Conservation (phyloP, 2,888 invertebrate genomes). For the Cerastis rubricosa region DNA sequence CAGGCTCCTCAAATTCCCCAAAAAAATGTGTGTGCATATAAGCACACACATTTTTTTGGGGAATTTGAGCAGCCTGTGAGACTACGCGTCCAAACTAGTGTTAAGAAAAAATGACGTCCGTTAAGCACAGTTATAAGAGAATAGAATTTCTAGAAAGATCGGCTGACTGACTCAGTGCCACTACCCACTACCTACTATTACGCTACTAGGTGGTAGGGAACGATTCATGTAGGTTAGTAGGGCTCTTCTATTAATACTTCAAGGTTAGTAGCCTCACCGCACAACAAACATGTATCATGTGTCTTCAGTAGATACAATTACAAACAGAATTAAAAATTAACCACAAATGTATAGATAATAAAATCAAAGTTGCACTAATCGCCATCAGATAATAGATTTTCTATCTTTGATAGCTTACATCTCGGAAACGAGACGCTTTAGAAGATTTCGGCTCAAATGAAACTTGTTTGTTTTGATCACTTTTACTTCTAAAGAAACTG, state of each 20-base stretch:
- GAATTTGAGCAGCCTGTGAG: too few species aligned
- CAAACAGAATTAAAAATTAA: background rate
- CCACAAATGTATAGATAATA: background rate
- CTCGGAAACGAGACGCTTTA: background rate
- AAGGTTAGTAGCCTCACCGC: slow-evolving; percentile 24
- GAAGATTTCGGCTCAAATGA: background rate
- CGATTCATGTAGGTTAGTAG: slow-evolving; percentile 36
- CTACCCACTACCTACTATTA: background rate
- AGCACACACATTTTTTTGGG: too few species aligned
- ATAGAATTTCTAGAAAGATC: background rate
- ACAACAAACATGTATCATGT: slow-evolving; percentile 6
- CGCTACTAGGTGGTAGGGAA: background rate
- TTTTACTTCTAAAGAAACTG: too few species aligned
- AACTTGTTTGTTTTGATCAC: background rate
- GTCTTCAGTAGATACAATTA: slow-evolving; percentile 7
- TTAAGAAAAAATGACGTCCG: too few species aligned
- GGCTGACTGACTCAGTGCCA: background rate
- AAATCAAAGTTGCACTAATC: background rate
- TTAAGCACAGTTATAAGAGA: background rate
- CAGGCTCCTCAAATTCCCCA: too few species aligned
- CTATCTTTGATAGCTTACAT: background rate
- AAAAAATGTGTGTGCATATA: too few species aligned
- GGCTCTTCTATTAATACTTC: slow-evolving; percentile 7
- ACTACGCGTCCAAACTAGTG: too few species aligned
- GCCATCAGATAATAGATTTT: background rate